Percentiles rank a stretch among this genome's conserved stretches.
Evolutionary conservation across 2,797 vertebrate species (phyloP).

Genomic region (Anisognathus igniventris): DNA sequence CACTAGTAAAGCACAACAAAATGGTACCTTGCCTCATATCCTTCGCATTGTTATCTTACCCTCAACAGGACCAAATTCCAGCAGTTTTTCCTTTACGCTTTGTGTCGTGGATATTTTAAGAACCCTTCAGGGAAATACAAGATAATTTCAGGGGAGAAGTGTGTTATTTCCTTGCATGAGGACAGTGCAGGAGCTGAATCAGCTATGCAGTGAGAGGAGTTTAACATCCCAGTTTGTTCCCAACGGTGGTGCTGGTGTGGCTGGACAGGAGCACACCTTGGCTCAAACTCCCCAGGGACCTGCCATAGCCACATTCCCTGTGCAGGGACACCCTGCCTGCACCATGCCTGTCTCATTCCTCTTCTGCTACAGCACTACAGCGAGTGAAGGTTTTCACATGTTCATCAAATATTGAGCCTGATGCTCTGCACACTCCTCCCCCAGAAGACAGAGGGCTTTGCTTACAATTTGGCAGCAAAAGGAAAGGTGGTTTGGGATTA

Average conservation of each 20-base stretch:
- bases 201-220: not conserved
- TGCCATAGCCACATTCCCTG: not conserved
- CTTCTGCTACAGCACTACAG: not conserved
- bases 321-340: accelerated
- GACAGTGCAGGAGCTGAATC: not conserved
- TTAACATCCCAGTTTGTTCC: not conserved
- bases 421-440: not conserved
- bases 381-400: accelerated
- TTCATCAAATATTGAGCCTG: not conserved
- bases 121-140: not conserved
- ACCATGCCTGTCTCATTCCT: not conserved
- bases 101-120: not conserved
- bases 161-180: not conserved
- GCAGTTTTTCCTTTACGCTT: not conserved
- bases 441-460: not conserved
- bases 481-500: not conserved
- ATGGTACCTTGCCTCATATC: not conserved
- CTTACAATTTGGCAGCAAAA: not conserved
- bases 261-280: not conserved
- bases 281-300: not conserved
- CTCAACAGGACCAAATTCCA: not conserved
- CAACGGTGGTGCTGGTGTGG: accelerated
- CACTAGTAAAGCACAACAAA: slow-evolving; percentile 1
- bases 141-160: not conserved
- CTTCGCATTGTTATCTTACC: not conserved